These are phyloP conservation scores for Sprattus sprattus DNA, from an alignment of 2,113 vertebrate species.

Conservation along the genomic window DNA sequence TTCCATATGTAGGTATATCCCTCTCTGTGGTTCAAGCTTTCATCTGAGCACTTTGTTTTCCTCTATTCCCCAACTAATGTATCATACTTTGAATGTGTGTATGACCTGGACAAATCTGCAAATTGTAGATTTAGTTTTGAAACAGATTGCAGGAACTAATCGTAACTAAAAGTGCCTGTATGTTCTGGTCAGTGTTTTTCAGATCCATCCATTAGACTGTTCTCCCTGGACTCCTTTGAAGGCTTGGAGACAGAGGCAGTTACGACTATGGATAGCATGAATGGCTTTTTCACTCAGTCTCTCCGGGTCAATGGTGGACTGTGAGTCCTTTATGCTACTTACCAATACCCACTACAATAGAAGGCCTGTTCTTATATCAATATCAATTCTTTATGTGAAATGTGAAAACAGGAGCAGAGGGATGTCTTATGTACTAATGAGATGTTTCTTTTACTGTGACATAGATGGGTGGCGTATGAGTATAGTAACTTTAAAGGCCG, in stretches of 20 bases:
- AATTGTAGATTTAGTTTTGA: too few species aligned
- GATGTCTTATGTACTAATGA: background rate
- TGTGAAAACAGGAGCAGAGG: background rate
- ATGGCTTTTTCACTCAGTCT: conserved; percentile 78
- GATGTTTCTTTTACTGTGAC: background rate
- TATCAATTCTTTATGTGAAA: background rate
- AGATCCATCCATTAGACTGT: conserved; percentile 79
- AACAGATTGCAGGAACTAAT: background rate
- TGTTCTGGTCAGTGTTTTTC: conserved; percentile 73
- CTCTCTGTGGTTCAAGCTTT: background rate
- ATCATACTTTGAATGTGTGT: background rate
- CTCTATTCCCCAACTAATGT: background rate
- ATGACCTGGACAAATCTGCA: background rate
- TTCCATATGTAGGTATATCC: conserved; percentile 76
- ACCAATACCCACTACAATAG: background rate
- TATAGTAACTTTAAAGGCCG: conserved; percentile 78
- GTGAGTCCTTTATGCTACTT: conserved; percentile 67
- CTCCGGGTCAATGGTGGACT: conserved; percentile 78
- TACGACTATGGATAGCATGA: conserved; percentile 68
- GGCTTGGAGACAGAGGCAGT: conserved; percentile 75
- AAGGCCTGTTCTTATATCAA: background rate
- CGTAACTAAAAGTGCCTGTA: background rate
- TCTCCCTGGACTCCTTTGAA: conserved; percentile 77
- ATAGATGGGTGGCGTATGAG: conserved; percentile 83
- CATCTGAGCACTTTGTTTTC: background rate